Conservation (phyloP, 2,113 vertebrate species). For the Alaudala cheleensis region DNA sequence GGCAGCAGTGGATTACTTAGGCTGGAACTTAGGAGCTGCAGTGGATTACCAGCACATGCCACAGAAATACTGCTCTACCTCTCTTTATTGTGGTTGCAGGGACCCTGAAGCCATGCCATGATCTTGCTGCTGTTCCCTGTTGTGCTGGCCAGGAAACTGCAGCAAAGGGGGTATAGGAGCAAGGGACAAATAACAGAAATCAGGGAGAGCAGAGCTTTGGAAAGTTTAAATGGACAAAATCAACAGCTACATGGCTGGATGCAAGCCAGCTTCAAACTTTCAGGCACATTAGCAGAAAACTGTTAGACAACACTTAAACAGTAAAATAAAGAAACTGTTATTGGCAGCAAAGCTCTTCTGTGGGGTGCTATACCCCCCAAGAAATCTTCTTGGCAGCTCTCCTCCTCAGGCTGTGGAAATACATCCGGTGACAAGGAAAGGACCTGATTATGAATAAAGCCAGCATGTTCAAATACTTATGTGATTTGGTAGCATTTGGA, state of each 20-base stretch:
- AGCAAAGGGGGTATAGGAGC: background rate
- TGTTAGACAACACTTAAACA: background rate
- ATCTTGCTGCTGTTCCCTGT: background rate
- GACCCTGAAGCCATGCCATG: background rate
- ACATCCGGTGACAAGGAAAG: background rate
- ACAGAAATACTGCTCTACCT: background rate
- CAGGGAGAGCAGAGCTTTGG: background rate
- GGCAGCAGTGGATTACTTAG: no score
- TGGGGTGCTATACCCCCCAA: background rate
- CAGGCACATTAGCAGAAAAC: background rate
- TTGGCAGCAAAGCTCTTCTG: background rate
- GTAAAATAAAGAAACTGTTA: background rate
- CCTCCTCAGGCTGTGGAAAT: background rate
- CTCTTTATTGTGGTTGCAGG: background rate
- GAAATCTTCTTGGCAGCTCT: background rate
- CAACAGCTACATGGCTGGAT: background rate
- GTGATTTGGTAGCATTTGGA: background rate
- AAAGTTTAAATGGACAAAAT: background rate
- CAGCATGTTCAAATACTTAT: background rate
- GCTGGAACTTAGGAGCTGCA: background rate
- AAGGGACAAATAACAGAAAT: background rate
- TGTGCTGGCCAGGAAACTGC: background rate
- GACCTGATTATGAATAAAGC: background rate
- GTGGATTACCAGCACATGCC: accelerated
- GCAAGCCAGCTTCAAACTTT: background rate